A percentile compares a stretch with the other conserved stretches of the same genome.
Conservation (phyloP, 2,113 vertebrate species). For the Polyodon spathula region DNA sequence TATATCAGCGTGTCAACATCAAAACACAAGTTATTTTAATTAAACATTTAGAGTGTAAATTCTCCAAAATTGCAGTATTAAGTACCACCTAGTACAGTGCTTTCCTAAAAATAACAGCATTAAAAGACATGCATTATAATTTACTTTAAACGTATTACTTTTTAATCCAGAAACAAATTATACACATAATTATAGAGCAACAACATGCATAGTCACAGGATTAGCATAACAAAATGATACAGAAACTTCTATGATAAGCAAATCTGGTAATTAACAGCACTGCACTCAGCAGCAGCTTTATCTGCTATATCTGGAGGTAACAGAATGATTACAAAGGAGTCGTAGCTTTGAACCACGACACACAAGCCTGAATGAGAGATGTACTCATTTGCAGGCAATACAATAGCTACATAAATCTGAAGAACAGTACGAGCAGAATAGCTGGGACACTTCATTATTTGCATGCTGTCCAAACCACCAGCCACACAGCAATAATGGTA, state of each 20-base stretch:
- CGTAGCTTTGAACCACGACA: constrained; percentile 15
- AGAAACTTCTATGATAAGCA: constrained; percentile 19
- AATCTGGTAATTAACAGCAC: constrained; percentile 25
- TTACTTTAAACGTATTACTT: constrained; percentile 26
- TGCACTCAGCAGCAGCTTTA: neutral
- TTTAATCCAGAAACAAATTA: constrained; percentile 49
- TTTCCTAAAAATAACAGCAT: constrained; percentile 23
- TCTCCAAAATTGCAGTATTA: constrained; percentile 36
- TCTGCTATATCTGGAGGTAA: constrained; percentile 4
- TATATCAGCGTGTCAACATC: too few relatives aligned
- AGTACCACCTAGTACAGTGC: constrained; percentile 22
- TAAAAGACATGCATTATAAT: constrained; percentile 35
- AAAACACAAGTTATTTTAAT: neutral
- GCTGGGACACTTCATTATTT: neutral
- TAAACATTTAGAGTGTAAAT: constrained; percentile 23
- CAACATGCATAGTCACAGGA: constrained; percentile 35
- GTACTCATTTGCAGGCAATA: constrained; percentile 6
- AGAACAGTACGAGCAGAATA: neutral
- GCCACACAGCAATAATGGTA: neutral
- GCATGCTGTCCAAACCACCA: neutral
- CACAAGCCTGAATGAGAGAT: constrained; percentile 2
- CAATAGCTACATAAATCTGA: constrained; percentile 1
- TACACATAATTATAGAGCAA: constrained; percentile 41
- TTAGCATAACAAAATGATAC: constrained; percentile 35
- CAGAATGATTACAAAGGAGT: constrained; percentile 5